Conservation (phyloP, 1,140 invertebrate genomes). For the Propsilocerus akamusi region DNA sequence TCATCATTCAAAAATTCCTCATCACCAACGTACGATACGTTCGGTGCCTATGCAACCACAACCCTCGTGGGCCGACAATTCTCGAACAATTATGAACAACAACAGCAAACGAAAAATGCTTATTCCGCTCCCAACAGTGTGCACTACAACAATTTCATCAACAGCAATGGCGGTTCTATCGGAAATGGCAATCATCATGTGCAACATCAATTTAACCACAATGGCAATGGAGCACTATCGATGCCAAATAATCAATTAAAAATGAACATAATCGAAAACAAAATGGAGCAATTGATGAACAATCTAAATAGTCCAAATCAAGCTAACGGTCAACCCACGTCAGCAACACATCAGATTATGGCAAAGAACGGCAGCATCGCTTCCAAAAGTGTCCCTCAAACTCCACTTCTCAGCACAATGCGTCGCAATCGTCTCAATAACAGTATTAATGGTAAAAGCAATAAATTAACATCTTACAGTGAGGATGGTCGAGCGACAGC, state of each 20-base stretch:
- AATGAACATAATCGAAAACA: conserved; percentile 24
- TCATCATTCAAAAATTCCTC: conserved; percentile 24
- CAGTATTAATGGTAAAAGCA: conserved; percentile 3
- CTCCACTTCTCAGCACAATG: background rate
- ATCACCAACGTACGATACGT: conserved; percentile 22
- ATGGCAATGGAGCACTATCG: background rate
- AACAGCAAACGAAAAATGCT: conserved; percentile 15
- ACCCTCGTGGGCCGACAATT: conserved; percentile 17
- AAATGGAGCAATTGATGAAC: conserved; percentile 19
- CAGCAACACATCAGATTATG: background rate
- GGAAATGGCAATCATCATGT: background rate
- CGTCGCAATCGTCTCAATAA: background rate
- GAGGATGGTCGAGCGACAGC: conserved; percentile 16
- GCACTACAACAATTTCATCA: conserved; percentile 12
- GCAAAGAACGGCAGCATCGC: conserved; percentile 9
- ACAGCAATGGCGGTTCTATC: background rate
- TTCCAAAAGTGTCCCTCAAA: conserved; percentile 9
- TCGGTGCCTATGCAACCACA: conserved; percentile 24
- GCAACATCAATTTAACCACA: background rate
- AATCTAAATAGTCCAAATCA: conserved; percentile 11
- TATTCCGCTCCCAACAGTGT: conserved; percentile 21
- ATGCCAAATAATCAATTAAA: conserved; percentile 7
- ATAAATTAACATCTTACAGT: background rate
- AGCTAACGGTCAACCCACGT: conserved; percentile 5
- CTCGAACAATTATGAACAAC: conserved; percentile 6